Evolutionary conservation across 30 jellyfish, hydroid and myxozoan species (phyloP), one percentile per base, ranked within the genome.

Genomic region (Phacellophora camtschatica): DNA sequence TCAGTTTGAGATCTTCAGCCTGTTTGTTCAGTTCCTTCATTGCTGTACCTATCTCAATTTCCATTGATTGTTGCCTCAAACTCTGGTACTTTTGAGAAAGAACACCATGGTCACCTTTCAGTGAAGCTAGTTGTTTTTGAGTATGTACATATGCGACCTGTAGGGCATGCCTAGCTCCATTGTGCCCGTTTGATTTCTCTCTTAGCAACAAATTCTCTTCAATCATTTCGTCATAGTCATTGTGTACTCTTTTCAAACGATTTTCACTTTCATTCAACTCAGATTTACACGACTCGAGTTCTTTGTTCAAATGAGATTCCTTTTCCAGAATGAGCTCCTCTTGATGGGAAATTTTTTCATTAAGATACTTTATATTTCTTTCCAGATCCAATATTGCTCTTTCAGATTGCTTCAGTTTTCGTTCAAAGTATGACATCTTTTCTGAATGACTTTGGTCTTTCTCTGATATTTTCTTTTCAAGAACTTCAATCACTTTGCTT

Each of bases 111-210:
- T 90, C 95, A 1, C 58, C 84, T 34, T 90, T 84, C 45, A 84
- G 15, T 53, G 77, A 57, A 29, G 88, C 57, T 30, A 82, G 48
- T 84, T 90, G 96, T 42, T 74, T 73, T 70, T 82, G 91, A 20
- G 86, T 71, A 57, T 74, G 94, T 11, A 50, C 45, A 59, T 74
- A 74, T 1, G 97, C 97, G 23, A 84, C 74, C 36, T 82, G 96
- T 50, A 82, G 72, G 28, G 96, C 96, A 66, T 68, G 90, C 27
- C 83, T 49, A 5, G 97, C 87, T 50, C 97, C 97, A 74, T 18
- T 62, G 43, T 56, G 74, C 1, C 83, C 83, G 65, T 63, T 39
- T 31, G 74, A 79, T 66, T 79, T 79, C 75, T 79, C 90, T 64
- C 42, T 79, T 34, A 79, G 66, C 62, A 76, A 30, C 28, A 19